A percentile compares a stretch with the other conserved stretches of the same genome.
These are phyloP conservation scores for Drosophila burlai DNA, from an alignment of 1,140 invertebrate genomes.

Conservation along the genomic window DNA sequence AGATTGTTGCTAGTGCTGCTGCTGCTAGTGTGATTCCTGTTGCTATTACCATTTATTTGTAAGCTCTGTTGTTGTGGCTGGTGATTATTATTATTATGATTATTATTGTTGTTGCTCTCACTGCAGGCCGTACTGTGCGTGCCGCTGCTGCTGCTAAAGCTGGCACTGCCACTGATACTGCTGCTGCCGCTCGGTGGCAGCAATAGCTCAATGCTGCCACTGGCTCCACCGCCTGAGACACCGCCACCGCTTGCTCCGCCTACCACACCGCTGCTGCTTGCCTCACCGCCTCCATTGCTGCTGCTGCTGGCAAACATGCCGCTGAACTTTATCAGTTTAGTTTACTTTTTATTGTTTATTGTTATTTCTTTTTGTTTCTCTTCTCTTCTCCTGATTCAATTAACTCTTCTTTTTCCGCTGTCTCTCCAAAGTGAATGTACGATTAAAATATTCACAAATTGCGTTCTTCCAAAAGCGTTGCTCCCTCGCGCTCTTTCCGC, in stretches of 20 bases:
- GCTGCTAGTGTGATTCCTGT: constrained; percentile 31
- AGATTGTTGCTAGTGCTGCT: constrained; percentile 14
- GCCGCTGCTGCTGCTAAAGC: constrained; percentile 64
- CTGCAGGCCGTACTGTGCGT: constrained; percentile 48
- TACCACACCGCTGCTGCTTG: constrained; percentile 4
- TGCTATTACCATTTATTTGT: constrained; percentile 32
- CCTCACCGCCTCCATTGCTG: constrained; percentile 5
- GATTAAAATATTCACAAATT: constrained; percentile 81
- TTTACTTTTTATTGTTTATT: constrained; percentile 6
- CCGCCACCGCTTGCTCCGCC: constrained; percentile 11
- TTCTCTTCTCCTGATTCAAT: constrained; percentile 25
- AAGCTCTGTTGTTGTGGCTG: constrained; percentile 27
- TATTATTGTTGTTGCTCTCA: constrained; percentile 27
- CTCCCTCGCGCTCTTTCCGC: constrained; percentile 12
- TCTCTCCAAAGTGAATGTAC: constrained; percentile 65
- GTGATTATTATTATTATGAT: constrained; percentile 38
- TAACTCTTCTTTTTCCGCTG: constrained; percentile 55
- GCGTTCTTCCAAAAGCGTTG: constrained; percentile 59
- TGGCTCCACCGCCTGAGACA: constrained; percentile 4
- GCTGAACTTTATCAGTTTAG: constrained; percentile 18
- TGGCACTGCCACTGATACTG: constrained; percentile 69
- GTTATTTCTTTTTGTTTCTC: background rate
- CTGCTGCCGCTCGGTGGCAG: constrained; percentile 71
- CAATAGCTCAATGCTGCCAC: constrained; percentile 65
- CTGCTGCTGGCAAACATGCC: constrained; percentile 13